Percentiles rank a stretch among this genome's conserved stretches.
phyloP scores from a whole-genome alignment of 2,113 vertebrate species.

The Gorsachius goisagi region DNA sequence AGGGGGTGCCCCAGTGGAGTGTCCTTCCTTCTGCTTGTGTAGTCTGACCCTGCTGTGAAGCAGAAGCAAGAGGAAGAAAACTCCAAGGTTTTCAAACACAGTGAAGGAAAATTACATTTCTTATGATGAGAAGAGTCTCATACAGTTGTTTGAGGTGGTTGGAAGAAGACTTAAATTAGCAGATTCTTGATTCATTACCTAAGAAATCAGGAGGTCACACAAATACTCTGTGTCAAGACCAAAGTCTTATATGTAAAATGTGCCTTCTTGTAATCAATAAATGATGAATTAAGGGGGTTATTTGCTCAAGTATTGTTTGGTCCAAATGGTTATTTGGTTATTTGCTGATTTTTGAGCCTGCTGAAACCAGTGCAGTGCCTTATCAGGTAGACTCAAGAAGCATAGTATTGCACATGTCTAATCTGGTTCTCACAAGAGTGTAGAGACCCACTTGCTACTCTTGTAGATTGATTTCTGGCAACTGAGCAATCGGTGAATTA shows the following conservation, averaged over 20 bases:
- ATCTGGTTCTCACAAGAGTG: neutral
- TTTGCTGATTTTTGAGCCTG: conserved; percentile 23
- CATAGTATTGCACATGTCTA: neutral
- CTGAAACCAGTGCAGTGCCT: neutral
- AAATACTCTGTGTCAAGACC: neutral
- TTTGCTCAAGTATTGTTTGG: neutral
- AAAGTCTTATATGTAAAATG: neutral
- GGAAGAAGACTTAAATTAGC: neutral
- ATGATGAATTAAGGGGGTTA: neutral
- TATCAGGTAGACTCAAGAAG: neutral
- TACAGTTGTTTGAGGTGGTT: neutral
- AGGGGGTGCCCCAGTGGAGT: neutral
- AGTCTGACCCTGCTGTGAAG: neutral
- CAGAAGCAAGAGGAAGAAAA: neutral
- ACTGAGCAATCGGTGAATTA: neutral
- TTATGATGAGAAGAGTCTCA: neutral
- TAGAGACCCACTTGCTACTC: neutral
- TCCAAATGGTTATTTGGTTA: neutral
- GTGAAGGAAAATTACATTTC: neutral
- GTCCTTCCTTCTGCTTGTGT: neutral
- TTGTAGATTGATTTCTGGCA: neutral
- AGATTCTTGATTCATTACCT: neutral
- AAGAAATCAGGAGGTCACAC: neutral
- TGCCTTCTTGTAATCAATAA: neutral
- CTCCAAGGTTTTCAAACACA: neutral